Evolutionary conservation across 2,797 vertebrate species (phyloP).

Genomic region (Tangara arthus): DNA sequence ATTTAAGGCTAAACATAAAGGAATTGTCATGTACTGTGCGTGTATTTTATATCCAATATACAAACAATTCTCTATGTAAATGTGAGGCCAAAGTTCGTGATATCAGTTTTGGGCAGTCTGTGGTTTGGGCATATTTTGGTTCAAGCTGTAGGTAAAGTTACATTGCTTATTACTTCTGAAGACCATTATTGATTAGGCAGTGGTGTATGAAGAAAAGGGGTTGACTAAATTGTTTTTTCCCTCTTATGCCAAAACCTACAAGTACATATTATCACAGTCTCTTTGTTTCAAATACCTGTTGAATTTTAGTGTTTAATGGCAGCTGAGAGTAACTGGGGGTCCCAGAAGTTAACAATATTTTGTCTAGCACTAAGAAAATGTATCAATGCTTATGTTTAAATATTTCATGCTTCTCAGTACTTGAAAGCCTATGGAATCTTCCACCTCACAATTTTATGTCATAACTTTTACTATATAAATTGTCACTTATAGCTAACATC

Average conservation of each 20-base stretch:
- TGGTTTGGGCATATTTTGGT: background rate
- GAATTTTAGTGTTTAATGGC: background rate
- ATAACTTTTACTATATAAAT: background rate
- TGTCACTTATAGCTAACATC: background rate
- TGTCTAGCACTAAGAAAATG: background rate
- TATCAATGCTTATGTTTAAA: background rate
- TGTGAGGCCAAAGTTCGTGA: background rate
- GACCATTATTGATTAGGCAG: background rate
- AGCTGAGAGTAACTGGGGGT: background rate
- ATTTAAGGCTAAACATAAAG: background rate
- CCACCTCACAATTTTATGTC: background rate
- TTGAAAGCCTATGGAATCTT: background rate
- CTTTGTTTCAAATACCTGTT: background rate
- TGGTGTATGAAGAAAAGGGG: background rate
- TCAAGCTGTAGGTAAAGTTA: background rate
- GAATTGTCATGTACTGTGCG: background rate
- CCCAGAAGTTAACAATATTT: background rate
- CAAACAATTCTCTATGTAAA: background rate
- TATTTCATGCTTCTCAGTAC: background rate
- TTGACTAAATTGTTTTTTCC: background rate
- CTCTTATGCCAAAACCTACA: background rate
- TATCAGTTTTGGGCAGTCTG: fast-evolving
- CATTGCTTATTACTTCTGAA: background rate
- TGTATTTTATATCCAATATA: background rate
- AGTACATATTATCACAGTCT: background rate